Conservation (phyloP, 2,797 vertebrate species). For the Labeo calbasu region DNA sequence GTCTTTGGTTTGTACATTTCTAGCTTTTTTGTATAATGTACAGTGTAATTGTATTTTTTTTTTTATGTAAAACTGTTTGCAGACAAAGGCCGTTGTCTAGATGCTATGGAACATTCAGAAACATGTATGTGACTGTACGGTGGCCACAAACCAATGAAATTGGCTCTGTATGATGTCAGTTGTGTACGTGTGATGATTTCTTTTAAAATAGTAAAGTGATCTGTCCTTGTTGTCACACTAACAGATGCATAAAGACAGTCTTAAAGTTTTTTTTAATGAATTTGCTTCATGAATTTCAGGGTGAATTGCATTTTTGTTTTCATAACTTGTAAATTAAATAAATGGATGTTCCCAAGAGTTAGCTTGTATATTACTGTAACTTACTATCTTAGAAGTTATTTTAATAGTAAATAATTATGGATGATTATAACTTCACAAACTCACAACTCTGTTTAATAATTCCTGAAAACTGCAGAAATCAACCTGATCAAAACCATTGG, state of each 20-base stretch:
- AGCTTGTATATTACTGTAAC: neutral
- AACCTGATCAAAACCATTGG: too few relatives aligned
- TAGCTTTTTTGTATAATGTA: constrained; percentile 67
- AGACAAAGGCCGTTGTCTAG: neutral
- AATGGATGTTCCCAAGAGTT: neutral
- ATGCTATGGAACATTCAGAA: neutral
- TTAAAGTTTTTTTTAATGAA: neutral
- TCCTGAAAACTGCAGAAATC: neutral
- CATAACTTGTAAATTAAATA: neutral
- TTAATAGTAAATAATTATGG: neutral
- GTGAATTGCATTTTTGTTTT: constrained; percentile 11
- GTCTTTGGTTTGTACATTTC: constrained; percentile 56
- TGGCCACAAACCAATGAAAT: constrained; percentile 2
- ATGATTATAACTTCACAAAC: too few relatives aligned
- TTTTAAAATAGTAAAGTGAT: neutral
- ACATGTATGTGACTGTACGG: neutral
- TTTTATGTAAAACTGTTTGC: constrained; percentile 36
- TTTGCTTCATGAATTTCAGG: constrained; percentile 7
- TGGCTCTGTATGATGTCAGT: neutral
- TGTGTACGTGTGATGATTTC: neutral
- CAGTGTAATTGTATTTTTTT: constrained; percentile 67
- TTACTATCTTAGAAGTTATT: neutral
- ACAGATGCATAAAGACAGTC: neutral
- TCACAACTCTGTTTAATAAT: too few relatives aligned
- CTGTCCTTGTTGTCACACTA: neutral